Base-by-base conservation (phyloP, 1,140 invertebrate genomes). In the Hyles vespertilio region DNA sequence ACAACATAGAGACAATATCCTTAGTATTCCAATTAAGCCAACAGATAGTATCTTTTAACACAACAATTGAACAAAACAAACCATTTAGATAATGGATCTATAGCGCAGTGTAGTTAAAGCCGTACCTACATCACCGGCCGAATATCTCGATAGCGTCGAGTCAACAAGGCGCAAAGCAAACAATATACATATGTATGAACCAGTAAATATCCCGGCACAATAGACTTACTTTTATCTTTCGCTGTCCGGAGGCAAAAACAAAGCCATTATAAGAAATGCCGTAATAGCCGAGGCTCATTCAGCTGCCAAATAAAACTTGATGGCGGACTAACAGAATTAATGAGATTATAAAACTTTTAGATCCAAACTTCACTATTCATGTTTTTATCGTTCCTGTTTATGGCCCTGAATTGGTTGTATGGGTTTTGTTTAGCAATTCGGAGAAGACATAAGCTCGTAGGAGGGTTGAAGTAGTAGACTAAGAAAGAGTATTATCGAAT, bases 331-430 rank as follows among this genome's bases (percentile, higher is more conserved):
- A 34, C 58, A 47, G 65, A 67, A 77, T 79, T 79, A 79, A 78
- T 78, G 63, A 72, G 64, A 72, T 74, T 70, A 69, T 79, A 75
- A 74, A 79, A 81, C 68, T 81, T 79, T 70, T 72, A 76, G 40
- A 59, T 44, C 36, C 36, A 40, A 40, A 40, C 36, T 40, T 40
- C 36, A 5, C 36, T 40, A 40, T 40, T 40, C 36, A 40, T 40
- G 36, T 40, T 40, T 40, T 40, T 40, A 40, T 40, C 36, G 36
- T 5, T 40, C 8, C 36, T 5, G 36, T 40, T 40, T 40, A 8
- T 40, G 8, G 36, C 8, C 3, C 36, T 40, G 36, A 40, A 8
- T 5, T 40, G 36, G 36, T 40, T 40, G 2, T 40, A 2, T 40
- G 36, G 8, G 36, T 40, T 40, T 40, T 40, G 36, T 22, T 22